phyloP scores from a whole-genome alignment of 2,113 vertebrate species.

The Sylvietta virens region DNA sequence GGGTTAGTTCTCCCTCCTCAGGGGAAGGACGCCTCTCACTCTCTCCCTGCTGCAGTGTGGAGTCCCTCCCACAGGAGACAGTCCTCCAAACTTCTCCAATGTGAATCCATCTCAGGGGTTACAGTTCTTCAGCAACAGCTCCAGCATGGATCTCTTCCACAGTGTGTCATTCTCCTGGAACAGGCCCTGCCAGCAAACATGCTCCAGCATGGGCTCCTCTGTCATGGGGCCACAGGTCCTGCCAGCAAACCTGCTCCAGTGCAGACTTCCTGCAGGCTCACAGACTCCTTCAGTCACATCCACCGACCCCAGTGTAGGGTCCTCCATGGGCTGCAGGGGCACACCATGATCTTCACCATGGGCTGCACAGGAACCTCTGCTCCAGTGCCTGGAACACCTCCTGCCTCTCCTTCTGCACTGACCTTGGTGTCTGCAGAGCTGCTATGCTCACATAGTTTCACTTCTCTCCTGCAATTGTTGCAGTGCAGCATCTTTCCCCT shows the following conservation, averaged over 20 bases:
- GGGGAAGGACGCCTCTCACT: background rate
- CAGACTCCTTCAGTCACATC: background rate
- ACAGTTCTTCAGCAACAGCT: background rate
- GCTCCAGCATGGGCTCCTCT: too few relatives aligned
- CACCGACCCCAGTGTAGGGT: background rate
- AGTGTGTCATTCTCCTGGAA: background rate
- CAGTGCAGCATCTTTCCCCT: background rate
- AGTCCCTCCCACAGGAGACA: background rate
- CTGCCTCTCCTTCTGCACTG: background rate
- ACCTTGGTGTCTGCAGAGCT: background rate
- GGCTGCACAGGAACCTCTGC: fast-evolving
- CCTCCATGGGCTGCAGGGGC: background rate
- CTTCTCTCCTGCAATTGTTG: background rate
- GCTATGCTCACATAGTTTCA: background rate
- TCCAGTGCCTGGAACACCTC: background rate
- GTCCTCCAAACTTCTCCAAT: background rate
- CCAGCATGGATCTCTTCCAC: background rate
- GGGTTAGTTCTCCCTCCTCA: background rate
- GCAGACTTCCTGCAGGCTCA: background rate
- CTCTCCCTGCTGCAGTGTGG: background rate
- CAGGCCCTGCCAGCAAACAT: background rate
- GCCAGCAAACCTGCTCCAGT: background rate
- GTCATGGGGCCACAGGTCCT: background rate
- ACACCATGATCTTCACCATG: background rate
- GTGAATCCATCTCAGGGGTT: too few relatives aligned